Percentiles rank a stretch among this genome's conserved stretches.
Conservation (phyloP, 2,113 vertebrate species). For the Petromus typicus region DNA sequence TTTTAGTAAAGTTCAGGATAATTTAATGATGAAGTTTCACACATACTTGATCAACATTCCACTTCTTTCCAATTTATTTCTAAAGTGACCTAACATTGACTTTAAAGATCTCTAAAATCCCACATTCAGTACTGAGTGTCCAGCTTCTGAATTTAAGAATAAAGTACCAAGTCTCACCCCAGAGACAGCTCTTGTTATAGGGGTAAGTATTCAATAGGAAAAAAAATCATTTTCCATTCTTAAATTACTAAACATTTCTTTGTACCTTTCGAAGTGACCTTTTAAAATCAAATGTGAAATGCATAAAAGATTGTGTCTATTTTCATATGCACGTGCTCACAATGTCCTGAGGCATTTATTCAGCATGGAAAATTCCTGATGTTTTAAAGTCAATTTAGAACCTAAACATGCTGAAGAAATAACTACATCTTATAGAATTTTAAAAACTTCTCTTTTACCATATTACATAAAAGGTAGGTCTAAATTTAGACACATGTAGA, state of each 20-base stretch:
- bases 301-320: slow-evolving; percentile 60
- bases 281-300: slow-evolving; percentile 63
- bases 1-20: not conserved
- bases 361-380: slow-evolving; percentile 61
- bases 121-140: not conserved
- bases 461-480: slow-evolving; percentile 71
- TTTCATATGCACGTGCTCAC: slow-evolving; percentile 58
- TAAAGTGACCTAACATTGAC: slow-evolving; percentile 16
- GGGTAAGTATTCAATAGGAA: slow-evolving; percentile 35
- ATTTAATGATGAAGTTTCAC: not conserved
- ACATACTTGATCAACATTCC: not conserved
- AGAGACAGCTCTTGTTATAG: not conserved
- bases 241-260: slow-evolving; percentile 58
- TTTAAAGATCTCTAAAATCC: not conserved
- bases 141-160: not conserved
- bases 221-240: slow-evolving; percentile 55
- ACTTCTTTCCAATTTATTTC: slow-evolving; percentile 24
- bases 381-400: slow-evolving; percentile 66
- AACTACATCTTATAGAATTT: slow-evolving; percentile 70
- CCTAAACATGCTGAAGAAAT: slow-evolving; percentile 56
- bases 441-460: slow-evolving; percentile 66
- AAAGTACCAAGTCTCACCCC: not conserved
- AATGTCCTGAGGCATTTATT: slow-evolving; percentile 57
- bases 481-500: slow-evolving; percentile 78
- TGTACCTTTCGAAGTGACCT: slow-evolving; percentile 64